Evolutionary conservation across 2,797 vertebrate species (phyloP).

Genomic region (Anomalospiza imberbis): DNA sequence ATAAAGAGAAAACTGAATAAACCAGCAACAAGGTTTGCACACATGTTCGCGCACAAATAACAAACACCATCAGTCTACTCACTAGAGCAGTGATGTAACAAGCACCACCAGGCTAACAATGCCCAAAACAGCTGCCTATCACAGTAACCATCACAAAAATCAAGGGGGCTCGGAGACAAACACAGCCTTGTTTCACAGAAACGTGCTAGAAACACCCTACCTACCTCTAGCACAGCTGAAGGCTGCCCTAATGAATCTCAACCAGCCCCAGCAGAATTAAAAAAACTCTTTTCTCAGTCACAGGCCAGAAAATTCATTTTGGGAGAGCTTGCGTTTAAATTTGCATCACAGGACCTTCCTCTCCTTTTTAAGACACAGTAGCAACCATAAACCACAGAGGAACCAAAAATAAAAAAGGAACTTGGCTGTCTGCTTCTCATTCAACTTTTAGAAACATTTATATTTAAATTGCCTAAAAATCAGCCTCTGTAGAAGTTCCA

Average conservation of each 20-base stretch:
- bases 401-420: not conserved
- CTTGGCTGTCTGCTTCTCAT: not conserved
- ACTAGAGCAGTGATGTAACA: not conserved
- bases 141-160: not conserved
- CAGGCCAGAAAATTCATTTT: not conserved
- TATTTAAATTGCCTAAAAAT: not conserved
- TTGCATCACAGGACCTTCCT: not conserved
- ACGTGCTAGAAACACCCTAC: not conserved
- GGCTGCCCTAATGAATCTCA: not conserved
- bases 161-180: not conserved
- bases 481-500: not conserved
- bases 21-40: not conserved
- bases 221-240: not conserved
- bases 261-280: not conserved
- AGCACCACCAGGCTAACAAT: not conserved
- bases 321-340: not conserved
- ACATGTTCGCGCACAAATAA: not conserved
- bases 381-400: not conserved
- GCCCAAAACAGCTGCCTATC: not conserved
- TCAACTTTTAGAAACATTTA: not conserved
- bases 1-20: not conserved
- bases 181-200: not conserved
- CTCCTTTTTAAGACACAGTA: not conserved
- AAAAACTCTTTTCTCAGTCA: not conserved
- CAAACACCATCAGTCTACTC: not conserved